Evolutionary conservation across 2,888 invertebrate species (phyloP).

Genomic region (Eupithecia exiguata): DNA sequence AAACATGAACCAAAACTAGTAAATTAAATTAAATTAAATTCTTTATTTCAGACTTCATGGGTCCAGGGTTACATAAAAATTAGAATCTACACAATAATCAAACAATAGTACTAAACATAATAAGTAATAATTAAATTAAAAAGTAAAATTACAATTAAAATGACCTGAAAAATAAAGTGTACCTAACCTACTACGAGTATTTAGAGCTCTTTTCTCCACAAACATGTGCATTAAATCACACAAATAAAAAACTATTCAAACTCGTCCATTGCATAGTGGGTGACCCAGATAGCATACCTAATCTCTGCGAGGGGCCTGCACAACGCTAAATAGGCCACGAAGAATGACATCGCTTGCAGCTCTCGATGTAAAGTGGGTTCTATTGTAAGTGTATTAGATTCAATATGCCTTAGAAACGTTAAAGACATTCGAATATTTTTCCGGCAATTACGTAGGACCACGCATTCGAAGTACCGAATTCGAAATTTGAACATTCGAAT

Average conservation of each 20-base stretch:
- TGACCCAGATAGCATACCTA: constrained; percentile 31
- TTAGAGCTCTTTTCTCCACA: constrained; percentile 19
- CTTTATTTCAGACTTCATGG: no score
- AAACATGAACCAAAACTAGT: no score
- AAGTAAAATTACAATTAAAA: neutral
- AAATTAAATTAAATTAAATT: no score
- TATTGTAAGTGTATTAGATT: neutral
- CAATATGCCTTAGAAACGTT: neutral
- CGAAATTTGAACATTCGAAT: neutral
- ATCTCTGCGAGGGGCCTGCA: constrained; percentile 47
- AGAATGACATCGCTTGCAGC: constrained; percentile 28
- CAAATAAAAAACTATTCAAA: constrained; percentile 23
- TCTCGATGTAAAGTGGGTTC: constrained; percentile 9
- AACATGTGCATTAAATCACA: constrained; percentile 21
- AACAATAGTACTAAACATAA: no score
- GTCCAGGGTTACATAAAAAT: no score
- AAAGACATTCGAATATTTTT: constrained; percentile 7
- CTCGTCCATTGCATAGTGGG: constrained; percentile 33
- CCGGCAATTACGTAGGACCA: constrained; percentile 7
- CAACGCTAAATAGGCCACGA: constrained; percentile 52
- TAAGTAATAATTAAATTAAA: neutral
- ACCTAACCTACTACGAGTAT: neutral
- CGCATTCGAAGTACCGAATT: constrained; percentile 2
- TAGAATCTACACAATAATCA: no score
- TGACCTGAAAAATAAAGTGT: neutral